Base-by-base conservation (phyloP, 2,113 vertebrate species). In the Beaufortia kweichowensis region DNA sequence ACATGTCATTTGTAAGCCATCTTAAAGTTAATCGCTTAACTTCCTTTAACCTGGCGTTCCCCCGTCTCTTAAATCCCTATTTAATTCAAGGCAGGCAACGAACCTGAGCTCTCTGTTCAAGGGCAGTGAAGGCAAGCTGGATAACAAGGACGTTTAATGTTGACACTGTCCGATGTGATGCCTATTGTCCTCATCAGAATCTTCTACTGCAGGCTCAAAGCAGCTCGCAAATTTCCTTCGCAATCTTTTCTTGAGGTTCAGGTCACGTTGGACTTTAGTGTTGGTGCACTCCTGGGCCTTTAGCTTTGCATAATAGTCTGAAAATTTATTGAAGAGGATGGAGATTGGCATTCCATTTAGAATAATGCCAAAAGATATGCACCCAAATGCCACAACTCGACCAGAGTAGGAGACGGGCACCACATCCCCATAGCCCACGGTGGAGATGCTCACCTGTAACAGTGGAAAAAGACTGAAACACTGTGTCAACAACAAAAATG, bases 321-420 rank as follows among this genome's bases (percentile, higher is more conserved):
- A 94, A 80, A 94, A 94, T 85, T 95, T 95, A 86, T 94, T 94
- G 85, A 92, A 94, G 31, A 94, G 90, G 33, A 96, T 91, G 33
- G 91, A 92, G 69, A 92, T 96, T 81, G 95, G 95, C 95, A 96
- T 95, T 62, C 95, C 95, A 0, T 96, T 96, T 70, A 96, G 92
- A 86, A 96, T 96, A 86, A 96, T 96, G 33, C 95, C 95, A 0
- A 96, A 96, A n/a, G 94, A 95, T 88, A 96, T 96, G 88, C 95
- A 96, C 67, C 89, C 80, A 0, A 96, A 95, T 0, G 95, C 94
- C 82, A 96, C 94, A 6, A 94, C 84, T 73, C 94, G 90, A 78
- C 95, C 95, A 0, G 95, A 90, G 50, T 94, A 84, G 0, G 93
- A 94, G 70, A 94, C 88, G 0, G 95, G 95, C n/a, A 95, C 91